These are phyloP conservation scores for Aviceda subcristata DNA, from an alignment of 2,113 vertebrate genomes.

Conservation along the genomic window DNA sequence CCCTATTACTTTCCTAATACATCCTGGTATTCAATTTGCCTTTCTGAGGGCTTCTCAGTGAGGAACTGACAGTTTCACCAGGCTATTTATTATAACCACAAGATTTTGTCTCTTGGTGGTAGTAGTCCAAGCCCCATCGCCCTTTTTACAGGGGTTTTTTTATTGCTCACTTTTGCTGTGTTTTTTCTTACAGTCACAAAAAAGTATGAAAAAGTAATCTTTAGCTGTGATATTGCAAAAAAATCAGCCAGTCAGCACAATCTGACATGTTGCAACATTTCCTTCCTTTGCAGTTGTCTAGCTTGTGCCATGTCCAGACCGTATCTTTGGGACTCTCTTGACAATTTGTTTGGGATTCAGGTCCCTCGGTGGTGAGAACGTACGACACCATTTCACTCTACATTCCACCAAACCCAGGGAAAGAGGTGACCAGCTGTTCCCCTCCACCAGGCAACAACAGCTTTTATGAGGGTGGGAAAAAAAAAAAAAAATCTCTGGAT, in stretches of 20 bases:
- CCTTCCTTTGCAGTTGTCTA: neutral
- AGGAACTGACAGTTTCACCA: neutral
- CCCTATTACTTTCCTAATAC: neutral
- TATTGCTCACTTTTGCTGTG: neutral
- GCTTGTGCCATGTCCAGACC: rapidly evolving
- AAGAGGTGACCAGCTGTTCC: neutral
- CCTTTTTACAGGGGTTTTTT: neutral
- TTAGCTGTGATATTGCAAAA: neutral
- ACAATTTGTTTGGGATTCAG: neutral
- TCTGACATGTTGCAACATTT: neutral
- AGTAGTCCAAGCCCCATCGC: neutral
- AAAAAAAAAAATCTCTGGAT: neutral
- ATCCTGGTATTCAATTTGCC: neutral
- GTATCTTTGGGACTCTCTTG: neutral
- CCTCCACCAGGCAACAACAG: neutral
- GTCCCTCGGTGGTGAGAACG: rapidly evolving
- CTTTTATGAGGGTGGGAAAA: conserved; percentile 1
- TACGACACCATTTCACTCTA: neutral
- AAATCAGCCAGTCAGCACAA: neutral
- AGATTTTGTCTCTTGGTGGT: neutral
- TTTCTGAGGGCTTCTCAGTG: neutral
- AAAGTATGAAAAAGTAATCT: neutral
- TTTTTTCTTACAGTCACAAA: neutral
- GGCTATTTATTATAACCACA: neutral
- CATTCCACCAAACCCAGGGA: neutral